These are phyloP conservation scores for Salpingus planirostris DNA, from an alignment of 2,888 invertebrate genomes.

Conservation along the genomic window DNA sequence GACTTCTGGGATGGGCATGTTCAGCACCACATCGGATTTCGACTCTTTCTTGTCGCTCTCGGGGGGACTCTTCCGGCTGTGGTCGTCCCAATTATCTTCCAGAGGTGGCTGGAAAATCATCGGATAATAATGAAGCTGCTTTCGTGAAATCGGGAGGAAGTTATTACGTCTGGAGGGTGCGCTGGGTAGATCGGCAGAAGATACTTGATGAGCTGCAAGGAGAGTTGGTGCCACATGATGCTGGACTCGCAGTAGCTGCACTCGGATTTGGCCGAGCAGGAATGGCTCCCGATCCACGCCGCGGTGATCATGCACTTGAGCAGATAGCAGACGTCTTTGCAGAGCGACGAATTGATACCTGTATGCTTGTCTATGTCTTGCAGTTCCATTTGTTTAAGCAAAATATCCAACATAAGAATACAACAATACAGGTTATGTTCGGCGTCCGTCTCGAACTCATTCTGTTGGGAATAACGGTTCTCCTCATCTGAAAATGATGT, in stretches of 20 bases:
- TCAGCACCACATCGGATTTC: slow-evolving; percentile 53
- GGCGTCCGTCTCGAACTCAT: slow-evolving; percentile 61
- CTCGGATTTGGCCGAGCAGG: slow-evolving; percentile 55
- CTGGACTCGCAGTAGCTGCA: slow-evolving; percentile 90
- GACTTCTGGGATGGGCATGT: slow-evolving; percentile 60
- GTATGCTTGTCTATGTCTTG: slow-evolving; percentile 76
- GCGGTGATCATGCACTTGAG: slow-evolving; percentile 68
- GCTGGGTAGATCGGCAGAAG: slow-evolving; percentile 67
- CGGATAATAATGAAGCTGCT: neutral
- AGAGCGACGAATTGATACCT: slow-evolving; percentile 66
- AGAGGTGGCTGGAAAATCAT: slow-evolving; percentile 46
- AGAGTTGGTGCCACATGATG: slow-evolving; percentile 90
- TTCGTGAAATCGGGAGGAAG: no score
- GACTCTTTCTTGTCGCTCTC: slow-evolving; percentile 62
- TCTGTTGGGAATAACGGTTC: slow-evolving; percentile 50
- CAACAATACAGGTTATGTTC: slow-evolving; percentile 86
- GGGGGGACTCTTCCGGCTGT: slow-evolving; percentile 58
- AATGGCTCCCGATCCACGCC: slow-evolving; percentile 60
- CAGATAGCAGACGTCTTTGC: slow-evolving; percentile 64
- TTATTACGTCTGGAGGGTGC: slow-evolving; percentile 69
- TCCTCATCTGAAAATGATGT: slow-evolving; percentile 64
- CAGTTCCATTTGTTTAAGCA: slow-evolving; percentile 88
- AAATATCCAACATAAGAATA: slow-evolving; percentile 90
- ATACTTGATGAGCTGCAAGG: slow-evolving; percentile 69
- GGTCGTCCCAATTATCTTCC: slow-evolving; percentile 63